Evolutionary conservation across 2,888 invertebrate genomes (phyloP), one percentile per base, ranked within the genome.

Genomic region (Achlya flavicornis): DNA sequence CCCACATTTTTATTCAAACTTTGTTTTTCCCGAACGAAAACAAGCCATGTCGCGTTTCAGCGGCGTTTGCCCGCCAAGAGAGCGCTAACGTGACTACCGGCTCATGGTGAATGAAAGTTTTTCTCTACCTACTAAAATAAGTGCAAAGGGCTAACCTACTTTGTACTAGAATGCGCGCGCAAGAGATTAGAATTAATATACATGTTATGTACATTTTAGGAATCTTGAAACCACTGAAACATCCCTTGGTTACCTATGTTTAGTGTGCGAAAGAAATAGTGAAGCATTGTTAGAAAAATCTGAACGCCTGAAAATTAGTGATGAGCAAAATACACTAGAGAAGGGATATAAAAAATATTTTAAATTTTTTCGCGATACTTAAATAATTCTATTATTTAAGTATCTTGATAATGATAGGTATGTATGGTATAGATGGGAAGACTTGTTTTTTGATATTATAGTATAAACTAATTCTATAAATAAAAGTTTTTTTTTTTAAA

Each of bases 1-100:
- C 94, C 92, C 95, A 96, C 93, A 95, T 95, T 74, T 84, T 77
- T 72, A 71, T 74, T 74, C 77, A 76, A 69, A 75, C 70, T 75
- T 77, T 74, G 72, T 79, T 81, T 76, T 75, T 64, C 61, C 67
- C 66, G 62, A 66, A 75, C 74, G 75, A 78, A 80, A 83, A 81
- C 77, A 81, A 76, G 72, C 73, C 86, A 86, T 84, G 70, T 71
- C 74, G 68, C 76, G 74, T 62, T 67, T 64, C 19, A 12, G 76
- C 74, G 74, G 83, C 90, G 90, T 87, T 86, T 77, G 74, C 76
- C 75, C 85, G 80, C 83, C 76, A 75, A 80, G 86, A 83, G 80
- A 76, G 78, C 80, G 73, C 79, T 78, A 74, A 77, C 78, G 85
- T 86, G 80, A 91, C 92, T 91, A 87, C 78, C 73, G 80, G 71